phyloP scores from a whole-genome alignment of 2,888 invertebrate species.

The Agrochola macilenta region DNA sequence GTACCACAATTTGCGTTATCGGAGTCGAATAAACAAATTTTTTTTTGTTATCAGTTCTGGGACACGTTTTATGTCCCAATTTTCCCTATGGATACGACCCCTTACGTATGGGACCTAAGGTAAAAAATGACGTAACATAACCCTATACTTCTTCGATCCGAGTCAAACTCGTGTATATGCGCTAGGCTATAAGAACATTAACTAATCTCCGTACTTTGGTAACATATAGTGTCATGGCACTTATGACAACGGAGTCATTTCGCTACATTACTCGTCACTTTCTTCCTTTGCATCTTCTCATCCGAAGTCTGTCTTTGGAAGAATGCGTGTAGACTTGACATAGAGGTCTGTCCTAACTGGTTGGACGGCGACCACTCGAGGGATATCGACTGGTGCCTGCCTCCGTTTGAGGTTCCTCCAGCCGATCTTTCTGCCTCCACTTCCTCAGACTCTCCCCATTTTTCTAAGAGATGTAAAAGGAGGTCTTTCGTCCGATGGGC shows the following conservation, averaged over 20 bases:
- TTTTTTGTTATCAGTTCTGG: neutral
- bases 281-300: constrained; percentile 85
- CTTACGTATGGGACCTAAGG: neutral
- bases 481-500: constrained; percentile 94
- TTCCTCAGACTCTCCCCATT: constrained; percentile 93
- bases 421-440: constrained; percentile 87
- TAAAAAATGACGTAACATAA: constrained; percentile 21
- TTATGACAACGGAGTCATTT: constrained; percentile 66
- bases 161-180: constrained; percentile 54
- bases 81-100: constrained; percentile 2
- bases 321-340: constrained; percentile 95
- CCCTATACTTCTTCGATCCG: constrained; percentile 44
- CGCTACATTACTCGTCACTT: constrained; percentile 71
- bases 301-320: constrained; percentile 92
- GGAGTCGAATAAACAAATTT: neutral
- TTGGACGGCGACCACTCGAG: constrained; percentile 94
- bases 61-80: neutral
- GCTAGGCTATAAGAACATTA: constrained; percentile 67
- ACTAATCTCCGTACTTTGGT: constrained; percentile 87
- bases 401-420: constrained; percentile 87
- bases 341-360: constrained; percentile 93
- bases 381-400: constrained; percentile 93
- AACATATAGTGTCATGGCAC: constrained; percentile 87
- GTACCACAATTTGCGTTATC: neutral
- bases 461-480: constrained; percentile 93